These are phyloP conservation scores for Callipepla californica DNA, from an alignment of 2,113 vertebrate species.

Conservation along the genomic window DNA sequence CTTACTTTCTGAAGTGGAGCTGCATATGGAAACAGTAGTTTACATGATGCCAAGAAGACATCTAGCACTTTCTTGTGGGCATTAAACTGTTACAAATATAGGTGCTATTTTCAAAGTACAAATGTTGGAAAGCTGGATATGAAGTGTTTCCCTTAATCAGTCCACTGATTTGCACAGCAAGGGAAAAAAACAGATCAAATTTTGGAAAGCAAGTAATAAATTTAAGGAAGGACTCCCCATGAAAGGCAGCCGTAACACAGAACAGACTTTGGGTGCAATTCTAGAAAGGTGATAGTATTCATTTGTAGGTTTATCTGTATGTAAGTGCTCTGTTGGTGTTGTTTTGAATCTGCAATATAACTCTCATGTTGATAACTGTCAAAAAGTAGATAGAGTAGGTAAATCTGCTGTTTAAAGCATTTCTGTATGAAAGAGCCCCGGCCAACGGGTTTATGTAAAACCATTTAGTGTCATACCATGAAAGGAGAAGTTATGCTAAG, in stretches of 20 bases:
- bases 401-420: constrained; percentile 4
- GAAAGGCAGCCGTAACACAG: neutral
- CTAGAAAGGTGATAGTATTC: neutral
- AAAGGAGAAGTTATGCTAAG: constrained; percentile 68
- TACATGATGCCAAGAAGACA: neutral
- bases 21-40: neutral
- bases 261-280: neutral
- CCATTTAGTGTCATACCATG: constrained; percentile 33
- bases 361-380: neutral
- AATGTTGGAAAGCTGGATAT: neutral
- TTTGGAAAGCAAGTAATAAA: neutral
- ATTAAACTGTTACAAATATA: neutral
- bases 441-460: constrained; percentile 41
- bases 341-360: neutral
- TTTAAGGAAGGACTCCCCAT: neutral
- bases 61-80: neutral
- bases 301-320: neutral
- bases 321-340: neutral
- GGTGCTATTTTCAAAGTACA: constrained; percentile 30
- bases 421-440: constrained; percentile 21
- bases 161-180: neutral
- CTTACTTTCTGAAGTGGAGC: neutral
- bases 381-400: neutral
- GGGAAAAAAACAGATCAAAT: neutral
- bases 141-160: neutral